A percentile compares a stretch with the other conserved stretches of the same genome.
Evolutionary conservation across 1,140 invertebrate species (phyloP).

Genomic region (Musca vetustissima): DNA sequence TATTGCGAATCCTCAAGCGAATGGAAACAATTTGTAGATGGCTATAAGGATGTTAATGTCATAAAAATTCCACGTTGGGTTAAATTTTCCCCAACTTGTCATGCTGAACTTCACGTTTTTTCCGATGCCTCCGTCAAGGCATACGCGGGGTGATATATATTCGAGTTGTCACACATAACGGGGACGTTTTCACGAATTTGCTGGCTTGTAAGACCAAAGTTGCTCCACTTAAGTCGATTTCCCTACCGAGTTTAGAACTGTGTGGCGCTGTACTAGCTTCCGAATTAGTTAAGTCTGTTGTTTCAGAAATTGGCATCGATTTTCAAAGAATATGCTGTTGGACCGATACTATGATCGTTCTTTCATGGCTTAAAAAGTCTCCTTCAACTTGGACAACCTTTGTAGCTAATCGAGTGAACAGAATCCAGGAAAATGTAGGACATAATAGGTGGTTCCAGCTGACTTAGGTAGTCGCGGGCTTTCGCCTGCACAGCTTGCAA

Average conservation of each 20-base stretch:
- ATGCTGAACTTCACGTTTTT: no score
- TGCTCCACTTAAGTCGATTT: no score
- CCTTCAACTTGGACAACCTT: background rate
- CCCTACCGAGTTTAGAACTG: no score
- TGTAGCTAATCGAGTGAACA: slow-evolving; percentile 34
- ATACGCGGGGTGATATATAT: slow-evolving; percentile 29
- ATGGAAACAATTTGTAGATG: background rate
- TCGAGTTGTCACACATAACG: background rate
- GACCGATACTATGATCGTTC: background rate
- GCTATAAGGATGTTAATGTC: background rate
- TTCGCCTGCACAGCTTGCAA: slow-evolving; percentile 31
- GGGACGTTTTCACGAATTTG: no score
- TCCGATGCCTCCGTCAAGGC: no score
- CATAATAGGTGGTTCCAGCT: slow-evolving; percentile 53
- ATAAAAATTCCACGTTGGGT: no score
- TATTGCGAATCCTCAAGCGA: background rate
- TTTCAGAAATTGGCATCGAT: background rate
- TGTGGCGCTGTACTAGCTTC: slow-evolving; percentile 4
- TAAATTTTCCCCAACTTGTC: no score
- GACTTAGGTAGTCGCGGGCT: slow-evolving; percentile 55
- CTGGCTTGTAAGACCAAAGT: background rate
- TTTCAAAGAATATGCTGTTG: background rate
- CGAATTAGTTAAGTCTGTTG: background rate
- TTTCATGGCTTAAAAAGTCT: background rate
- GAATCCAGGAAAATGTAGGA: slow-evolving; percentile 40